These are phyloP conservation scores for Lycaena phlaeas DNA, from an alignment of 2,888 invertebrate genomes.

Conservation along the genomic window DNA sequence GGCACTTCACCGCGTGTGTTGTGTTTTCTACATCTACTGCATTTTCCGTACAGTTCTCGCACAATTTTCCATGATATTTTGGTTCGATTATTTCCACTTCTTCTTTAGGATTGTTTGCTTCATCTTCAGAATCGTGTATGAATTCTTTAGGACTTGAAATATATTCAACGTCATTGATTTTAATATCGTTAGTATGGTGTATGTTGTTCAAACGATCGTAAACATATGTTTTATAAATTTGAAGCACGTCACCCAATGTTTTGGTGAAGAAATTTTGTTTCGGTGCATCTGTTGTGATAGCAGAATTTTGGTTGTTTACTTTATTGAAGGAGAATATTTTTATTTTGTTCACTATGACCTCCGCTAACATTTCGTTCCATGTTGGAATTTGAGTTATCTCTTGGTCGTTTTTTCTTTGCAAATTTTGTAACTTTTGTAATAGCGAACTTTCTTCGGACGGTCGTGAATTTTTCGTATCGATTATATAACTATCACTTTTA, in stretches of 20 bases:
- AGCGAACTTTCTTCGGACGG: conserved; percentile 40
- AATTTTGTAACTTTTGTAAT: conserved; percentile 51
- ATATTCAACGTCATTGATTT: background rate
- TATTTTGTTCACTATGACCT: conserved; percentile 47
- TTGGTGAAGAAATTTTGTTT: conserved; percentile 27
- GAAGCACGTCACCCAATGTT: conserved; percentile 35
- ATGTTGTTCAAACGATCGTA: conserved; percentile 35
- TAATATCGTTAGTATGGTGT: conserved; percentile 4
- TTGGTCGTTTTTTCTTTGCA: conserved; percentile 27
- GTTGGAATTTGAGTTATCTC: conserved; percentile 33
- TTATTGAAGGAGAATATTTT: conserved; percentile 38
- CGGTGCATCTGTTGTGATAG: conserved; percentile 18
- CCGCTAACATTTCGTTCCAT: conserved; percentile 56
- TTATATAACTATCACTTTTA: conserved; percentile 31
- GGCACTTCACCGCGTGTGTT: conserved; percentile 2
- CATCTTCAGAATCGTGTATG: conserved; percentile 18
- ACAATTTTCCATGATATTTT: conserved; percentile 38
- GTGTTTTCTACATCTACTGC: too few species aligned
- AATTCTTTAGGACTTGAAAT: conserved; percentile 1
- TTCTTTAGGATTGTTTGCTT: conserved; percentile 29
- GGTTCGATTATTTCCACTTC: conserved; percentile 53
- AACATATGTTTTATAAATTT: conserved; percentile 39
- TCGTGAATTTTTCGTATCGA: conserved; percentile 28
- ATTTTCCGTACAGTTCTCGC: conserved; percentile 20
- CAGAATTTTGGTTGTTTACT: conserved; percentile 25